These are phyloP conservation scores for Spodoptera exigua DNA, from an alignment of 2,888 invertebrate genomes.

Conservation along the genomic window DNA sequence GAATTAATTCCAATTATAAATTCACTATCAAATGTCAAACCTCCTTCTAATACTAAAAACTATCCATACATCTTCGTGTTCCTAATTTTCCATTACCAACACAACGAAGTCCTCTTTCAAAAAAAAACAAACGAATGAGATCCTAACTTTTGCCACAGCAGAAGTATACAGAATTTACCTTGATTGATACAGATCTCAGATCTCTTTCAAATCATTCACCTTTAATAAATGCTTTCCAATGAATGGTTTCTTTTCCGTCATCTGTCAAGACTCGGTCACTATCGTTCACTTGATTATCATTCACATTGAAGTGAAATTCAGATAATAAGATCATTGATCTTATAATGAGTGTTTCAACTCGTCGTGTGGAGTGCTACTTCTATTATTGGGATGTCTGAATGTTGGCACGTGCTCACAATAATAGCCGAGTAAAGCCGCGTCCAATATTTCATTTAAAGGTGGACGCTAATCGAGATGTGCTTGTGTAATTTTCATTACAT, in stretches of 20 bases:
- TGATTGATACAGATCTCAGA: no score
- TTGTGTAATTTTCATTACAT: conserved; percentile 21
- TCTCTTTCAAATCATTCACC: no score
- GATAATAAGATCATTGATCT: conserved; percentile 59
- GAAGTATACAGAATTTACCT: no score
- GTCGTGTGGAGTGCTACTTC: conserved; percentile 22
- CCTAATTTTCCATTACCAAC: no score
- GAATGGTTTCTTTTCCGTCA: background rate
- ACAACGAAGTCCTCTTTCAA: no score
- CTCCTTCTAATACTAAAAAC: no score
- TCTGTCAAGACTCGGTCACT: conserved; percentile 4
- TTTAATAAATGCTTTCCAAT: no score
- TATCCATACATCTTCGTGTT: no score
- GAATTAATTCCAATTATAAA: no score
- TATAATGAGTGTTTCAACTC: conserved; percentile 51
- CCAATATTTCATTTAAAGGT: conserved; percentile 48
- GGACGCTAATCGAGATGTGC: conserved; percentile 41
- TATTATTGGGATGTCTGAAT: conserved; percentile 52
- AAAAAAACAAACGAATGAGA: no score
- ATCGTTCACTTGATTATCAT: conserved; percentile 6
- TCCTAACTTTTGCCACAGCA: no score
- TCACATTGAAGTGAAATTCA: conserved; percentile 26
- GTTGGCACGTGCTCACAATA: conserved; percentile 58
- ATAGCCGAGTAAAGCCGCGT: conserved; percentile 30
- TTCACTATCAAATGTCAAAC: no score